A percentile compares a stretch with the other conserved stretches of the same genome.
Conservation (phyloP, 2,888 invertebrate species). For the Pseudoips prasinana region DNA sequence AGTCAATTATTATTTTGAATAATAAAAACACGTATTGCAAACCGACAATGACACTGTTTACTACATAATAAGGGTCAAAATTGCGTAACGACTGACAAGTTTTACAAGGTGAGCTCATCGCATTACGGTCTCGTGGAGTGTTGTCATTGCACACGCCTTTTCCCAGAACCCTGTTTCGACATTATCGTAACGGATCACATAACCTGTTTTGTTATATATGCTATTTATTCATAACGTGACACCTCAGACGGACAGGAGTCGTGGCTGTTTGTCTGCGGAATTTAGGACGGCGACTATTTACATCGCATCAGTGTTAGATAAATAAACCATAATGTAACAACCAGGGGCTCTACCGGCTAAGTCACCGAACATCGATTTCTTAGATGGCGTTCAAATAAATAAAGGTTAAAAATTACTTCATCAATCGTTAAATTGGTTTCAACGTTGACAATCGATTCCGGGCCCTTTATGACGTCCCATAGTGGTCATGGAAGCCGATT, state of each 20-base stretch:
- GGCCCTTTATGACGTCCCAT: too few species aligned
- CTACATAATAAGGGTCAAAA: conserved; percentile 13
- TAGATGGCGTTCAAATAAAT: too few species aligned
- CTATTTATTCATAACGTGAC: conserved; percentile 19
- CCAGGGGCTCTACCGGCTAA: too few species aligned
- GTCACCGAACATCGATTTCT: too few species aligned
- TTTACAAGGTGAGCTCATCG: conserved; percentile 29
- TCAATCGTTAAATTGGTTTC: too few species aligned
- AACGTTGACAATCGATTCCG: too few species aligned
- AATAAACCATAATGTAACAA: too few species aligned
- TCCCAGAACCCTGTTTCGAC: conserved; percentile 35
- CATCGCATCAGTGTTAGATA: neutral
- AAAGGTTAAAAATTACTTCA: too few species aligned
- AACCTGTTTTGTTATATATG: conserved; percentile 26
- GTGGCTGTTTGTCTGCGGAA: conserved; percentile 16
- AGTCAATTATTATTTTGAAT: too few species aligned
- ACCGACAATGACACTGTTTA: too few species aligned
- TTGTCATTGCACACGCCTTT: conserved; percentile 41
- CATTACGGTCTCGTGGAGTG: conserved; percentile 22
- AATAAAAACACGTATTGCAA: too few species aligned
- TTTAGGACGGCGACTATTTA: conserved; percentile 6
- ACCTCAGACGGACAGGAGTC: conserved; percentile 21
- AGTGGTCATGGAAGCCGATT: too few species aligned
- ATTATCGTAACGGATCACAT: conserved; percentile 34
- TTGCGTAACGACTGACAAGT: conserved; percentile 5